Percentiles rank a stretch among this genome's conserved stretches.
Conservation (phyloP, 64 coral and sea anemone species). For the Orbicella faveolata region DNA sequence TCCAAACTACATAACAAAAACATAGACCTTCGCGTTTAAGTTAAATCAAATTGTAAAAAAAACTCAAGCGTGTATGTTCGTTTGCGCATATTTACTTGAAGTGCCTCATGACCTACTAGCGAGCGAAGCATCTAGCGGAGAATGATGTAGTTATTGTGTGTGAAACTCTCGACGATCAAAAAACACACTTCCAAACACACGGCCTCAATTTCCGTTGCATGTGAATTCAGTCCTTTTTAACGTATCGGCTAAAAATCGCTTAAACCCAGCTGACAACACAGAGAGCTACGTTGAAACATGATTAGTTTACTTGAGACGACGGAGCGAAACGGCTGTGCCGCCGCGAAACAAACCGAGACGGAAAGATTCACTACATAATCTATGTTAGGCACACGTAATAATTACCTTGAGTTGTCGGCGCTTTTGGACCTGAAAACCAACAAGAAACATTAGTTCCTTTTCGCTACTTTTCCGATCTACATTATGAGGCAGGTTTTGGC, state of each 20-base stretch:
- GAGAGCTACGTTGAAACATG: not conserved
- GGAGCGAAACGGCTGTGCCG: not conserved
- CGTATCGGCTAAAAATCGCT: not conserved
- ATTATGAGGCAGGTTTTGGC: not conserved
- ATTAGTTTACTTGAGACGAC: not conserved
- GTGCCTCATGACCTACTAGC: not conserved
- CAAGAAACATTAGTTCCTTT: not conserved
- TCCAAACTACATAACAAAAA: not conserved
- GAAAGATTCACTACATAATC: slow-evolving; percentile 18
- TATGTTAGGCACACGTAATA: not conserved
- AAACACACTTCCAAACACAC: slow-evolving; percentile 19
- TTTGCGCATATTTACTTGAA: not conserved
- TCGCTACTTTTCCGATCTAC: not conserved
- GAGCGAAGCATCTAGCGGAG: not conserved
- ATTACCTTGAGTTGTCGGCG: slow-evolving; percentile 57
- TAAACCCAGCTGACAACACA: slow-evolving; percentile 12
- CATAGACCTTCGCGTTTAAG: not conserved
- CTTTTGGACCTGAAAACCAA: slow-evolving; percentile 61
- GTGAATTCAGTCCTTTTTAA: not conserved
- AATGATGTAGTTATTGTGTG: not conserved
- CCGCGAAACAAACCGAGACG: not conserved
- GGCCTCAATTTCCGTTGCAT: slow-evolving; percentile 1
- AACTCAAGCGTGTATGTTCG: too few species aligned
- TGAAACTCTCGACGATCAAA: not conserved
- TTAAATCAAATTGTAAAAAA: not conserved